A percentile compares a stretch with the other conserved stretches of the same genome.
phyloP scores from a whole-genome alignment of 2,113 vertebrate genomes.

The Macaca mulatta region DNA sequence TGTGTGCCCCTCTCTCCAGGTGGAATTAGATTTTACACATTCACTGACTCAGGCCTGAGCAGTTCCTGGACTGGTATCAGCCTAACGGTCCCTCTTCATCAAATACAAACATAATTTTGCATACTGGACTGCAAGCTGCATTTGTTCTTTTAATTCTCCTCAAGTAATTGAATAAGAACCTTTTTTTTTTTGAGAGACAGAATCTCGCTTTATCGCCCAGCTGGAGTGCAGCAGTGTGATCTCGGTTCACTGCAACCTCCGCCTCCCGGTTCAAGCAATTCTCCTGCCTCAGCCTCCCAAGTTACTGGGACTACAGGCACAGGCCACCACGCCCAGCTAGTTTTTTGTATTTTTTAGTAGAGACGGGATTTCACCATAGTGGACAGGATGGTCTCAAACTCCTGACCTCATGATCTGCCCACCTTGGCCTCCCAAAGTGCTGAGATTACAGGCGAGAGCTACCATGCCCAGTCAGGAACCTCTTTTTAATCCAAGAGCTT shows the following conservation, averaged over 20 bases:
- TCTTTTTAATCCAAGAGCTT: neutral
- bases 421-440: too few species aligned
- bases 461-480: neutral
- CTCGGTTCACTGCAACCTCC: too few species aligned
- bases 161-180: neutral
- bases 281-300: too few species aligned
- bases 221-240: too few species aligned
- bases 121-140: neutral
- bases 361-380: too few species aligned
- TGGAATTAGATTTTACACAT: neutral
- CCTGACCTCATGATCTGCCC: rapidly evolving
- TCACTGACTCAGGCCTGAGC: neutral
- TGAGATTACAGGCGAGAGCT: too few species aligned
- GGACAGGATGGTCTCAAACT: too few species aligned
- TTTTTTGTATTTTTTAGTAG: too few species aligned
- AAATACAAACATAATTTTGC: neutral
- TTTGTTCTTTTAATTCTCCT: neutral
- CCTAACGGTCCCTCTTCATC: neutral
- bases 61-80: neutral
- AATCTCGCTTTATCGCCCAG: too few species aligned
- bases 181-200: neutral
- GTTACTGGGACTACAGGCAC: too few species aligned
- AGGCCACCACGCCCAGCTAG: too few species aligned
- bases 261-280: too few species aligned
- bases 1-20: neutral